Evolutionary conservation across 2,113 vertebrate species (phyloP).

Genomic region (Pollimyrus isidori): DNA sequence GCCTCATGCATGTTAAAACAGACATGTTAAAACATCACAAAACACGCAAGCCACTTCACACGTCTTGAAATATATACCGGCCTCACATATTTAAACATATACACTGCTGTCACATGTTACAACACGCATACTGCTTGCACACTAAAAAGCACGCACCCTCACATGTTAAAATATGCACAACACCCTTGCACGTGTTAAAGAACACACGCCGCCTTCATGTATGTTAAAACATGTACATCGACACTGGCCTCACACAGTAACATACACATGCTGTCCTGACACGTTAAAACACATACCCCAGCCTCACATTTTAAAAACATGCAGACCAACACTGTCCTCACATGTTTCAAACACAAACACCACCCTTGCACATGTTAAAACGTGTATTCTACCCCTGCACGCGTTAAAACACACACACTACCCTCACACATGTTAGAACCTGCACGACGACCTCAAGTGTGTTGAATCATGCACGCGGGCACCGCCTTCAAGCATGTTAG

Average conservation of each 20-base stretch:
- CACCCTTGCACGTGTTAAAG: background rate
- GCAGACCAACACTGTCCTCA: background rate
- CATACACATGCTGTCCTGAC: background rate
- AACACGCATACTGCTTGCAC: background rate
- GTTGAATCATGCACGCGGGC: background rate
- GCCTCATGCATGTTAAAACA: background rate
- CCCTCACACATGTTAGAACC: background rate
- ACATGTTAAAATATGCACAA: background rate
- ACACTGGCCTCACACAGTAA: background rate
- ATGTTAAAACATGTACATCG: background rate
- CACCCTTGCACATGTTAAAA: background rate
- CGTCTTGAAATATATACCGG: background rate
- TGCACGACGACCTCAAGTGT: background rate
- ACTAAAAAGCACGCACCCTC: background rate
- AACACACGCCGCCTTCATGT: background rate
- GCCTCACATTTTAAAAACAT: background rate
- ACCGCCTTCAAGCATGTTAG: background rate
- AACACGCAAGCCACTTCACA: background rate
- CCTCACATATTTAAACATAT: background rate
- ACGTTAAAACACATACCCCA: background rate
- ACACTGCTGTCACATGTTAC: background rate
- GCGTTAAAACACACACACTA: background rate
- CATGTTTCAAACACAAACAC: background rate
- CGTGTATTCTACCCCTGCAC: background rate
- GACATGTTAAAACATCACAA: background rate